A percentile compares a stretch with the other conserved stretches of the same genome.
Evolutionary conservation across 2,113 vertebrate genomes (phyloP).

Genomic region (Chiloscyllium plagiosum): DNA sequence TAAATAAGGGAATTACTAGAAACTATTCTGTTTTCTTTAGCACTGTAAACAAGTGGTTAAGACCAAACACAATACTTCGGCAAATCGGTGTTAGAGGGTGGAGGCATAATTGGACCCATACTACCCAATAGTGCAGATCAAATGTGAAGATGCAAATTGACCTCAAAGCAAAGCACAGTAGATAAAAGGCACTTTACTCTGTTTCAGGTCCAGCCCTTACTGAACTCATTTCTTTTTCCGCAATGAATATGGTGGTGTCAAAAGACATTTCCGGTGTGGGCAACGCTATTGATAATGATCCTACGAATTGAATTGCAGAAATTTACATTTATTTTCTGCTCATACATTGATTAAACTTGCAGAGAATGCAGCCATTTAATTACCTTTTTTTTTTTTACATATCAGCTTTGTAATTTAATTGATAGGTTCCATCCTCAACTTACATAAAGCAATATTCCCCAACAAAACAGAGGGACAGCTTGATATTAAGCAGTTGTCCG

Average conservation of each 20-base stretch:
- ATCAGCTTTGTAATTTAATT: background rate
- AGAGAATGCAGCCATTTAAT: background rate
- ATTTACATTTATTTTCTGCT: background rate
- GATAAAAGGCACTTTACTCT: background rate
- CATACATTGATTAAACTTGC: background rate
- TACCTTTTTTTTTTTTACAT: background rate
- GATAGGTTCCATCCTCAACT: background rate
- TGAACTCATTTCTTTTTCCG: background rate
- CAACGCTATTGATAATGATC: background rate
- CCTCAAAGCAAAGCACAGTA: background rate
- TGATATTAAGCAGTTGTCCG: background rate
- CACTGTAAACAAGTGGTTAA: background rate
- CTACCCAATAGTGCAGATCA: background rate
- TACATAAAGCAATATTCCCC: background rate
- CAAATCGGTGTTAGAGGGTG: background rate
- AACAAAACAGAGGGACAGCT: background rate
- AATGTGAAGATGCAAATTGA: background rate
- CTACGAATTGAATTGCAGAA: background rate
- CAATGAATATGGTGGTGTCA: background rate
- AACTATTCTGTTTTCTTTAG: background rate
- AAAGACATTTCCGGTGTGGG: background rate
- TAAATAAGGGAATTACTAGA: background rate
- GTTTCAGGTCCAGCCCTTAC: background rate
- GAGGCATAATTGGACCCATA: background rate
- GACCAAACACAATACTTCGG: background rate